These are phyloP conservation scores for Oriolus oriolus DNA, from an alignment of 2,113 vertebrate genomes.

Conservation along the genomic window DNA sequence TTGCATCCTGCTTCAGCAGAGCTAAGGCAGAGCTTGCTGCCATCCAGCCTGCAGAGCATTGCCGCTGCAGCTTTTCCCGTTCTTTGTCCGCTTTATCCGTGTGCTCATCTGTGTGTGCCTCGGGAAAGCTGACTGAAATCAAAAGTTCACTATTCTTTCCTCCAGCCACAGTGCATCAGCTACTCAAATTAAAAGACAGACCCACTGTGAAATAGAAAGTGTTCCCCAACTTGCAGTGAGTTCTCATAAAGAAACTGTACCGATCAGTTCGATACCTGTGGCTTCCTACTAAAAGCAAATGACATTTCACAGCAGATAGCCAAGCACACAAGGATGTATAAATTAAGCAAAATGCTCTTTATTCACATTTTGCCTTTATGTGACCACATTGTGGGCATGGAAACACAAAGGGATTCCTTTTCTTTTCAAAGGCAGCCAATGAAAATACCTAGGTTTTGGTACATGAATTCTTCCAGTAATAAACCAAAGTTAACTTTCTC, in stretches of 20 bases:
- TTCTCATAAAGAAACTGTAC: background rate
- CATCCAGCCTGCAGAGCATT: background rate
- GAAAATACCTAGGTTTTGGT: background rate
- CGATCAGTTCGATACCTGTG: background rate
- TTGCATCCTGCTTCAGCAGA: background rate
- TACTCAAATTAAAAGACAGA: background rate
- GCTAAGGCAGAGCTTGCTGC: background rate
- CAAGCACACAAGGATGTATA: background rate
- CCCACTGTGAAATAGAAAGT: constrained; percentile 13
- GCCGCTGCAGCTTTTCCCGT: background rate
- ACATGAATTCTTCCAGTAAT: background rate
- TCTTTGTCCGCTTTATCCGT: background rate
- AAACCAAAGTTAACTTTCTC: background rate
- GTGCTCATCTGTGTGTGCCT: background rate
- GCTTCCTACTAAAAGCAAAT: background rate
- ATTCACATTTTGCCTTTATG: background rate
- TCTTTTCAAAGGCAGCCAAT: background rate
- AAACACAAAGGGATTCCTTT: background rate
- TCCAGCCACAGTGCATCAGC: background rate
- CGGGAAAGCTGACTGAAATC: background rate
- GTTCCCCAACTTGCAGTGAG: background rate
- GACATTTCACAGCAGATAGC: background rate
- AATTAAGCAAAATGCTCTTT: background rate
- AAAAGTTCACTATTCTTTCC: background rate
- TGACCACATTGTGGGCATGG: background rate